Evolutionary conservation across 1,140 invertebrate species (phyloP).

Genomic region (Hyphantria cunea): DNA sequence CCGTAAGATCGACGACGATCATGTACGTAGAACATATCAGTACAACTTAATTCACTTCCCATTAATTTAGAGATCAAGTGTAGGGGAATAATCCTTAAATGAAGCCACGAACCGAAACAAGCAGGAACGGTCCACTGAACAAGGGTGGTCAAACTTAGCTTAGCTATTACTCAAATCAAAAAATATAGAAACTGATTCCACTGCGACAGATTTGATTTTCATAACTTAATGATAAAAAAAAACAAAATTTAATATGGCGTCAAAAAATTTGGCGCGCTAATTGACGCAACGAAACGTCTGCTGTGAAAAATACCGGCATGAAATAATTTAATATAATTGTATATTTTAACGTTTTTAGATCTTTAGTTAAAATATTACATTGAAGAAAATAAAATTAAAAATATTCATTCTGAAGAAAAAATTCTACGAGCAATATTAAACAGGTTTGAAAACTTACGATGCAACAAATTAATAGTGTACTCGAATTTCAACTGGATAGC

Average conservation of each 20-base stretch:
- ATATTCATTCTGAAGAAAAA: conserved; percentile 40
- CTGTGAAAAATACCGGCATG: no score
- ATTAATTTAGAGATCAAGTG: neutral
- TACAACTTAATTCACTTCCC: no score
- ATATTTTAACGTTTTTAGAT: no score
- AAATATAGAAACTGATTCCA: neutral
- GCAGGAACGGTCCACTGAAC: neutral
- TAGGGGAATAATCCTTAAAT: conserved; percentile 5
- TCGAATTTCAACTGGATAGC: conserved; percentile 44
- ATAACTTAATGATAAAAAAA: no score
- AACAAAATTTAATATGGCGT: no score
- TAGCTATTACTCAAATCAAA: no score
- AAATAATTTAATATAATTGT: no score
- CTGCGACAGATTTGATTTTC: neutral
- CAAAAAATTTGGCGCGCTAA: no score
- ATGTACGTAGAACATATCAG: no score
- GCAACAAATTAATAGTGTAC: conserved; percentile 13
- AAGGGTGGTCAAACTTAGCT: no score
- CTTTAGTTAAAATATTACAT: neutral
- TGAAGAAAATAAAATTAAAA: conserved; percentile 40
- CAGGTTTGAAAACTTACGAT: conserved; percentile 36
- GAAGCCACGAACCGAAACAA: conserved; percentile 1
- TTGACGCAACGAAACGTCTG: no score
- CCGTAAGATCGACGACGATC: no score
- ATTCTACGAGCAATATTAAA: conserved; percentile 29